phyloP scores from a whole-genome alignment of 2,888 invertebrate genomes.

The Artemia sinica region DNA sequence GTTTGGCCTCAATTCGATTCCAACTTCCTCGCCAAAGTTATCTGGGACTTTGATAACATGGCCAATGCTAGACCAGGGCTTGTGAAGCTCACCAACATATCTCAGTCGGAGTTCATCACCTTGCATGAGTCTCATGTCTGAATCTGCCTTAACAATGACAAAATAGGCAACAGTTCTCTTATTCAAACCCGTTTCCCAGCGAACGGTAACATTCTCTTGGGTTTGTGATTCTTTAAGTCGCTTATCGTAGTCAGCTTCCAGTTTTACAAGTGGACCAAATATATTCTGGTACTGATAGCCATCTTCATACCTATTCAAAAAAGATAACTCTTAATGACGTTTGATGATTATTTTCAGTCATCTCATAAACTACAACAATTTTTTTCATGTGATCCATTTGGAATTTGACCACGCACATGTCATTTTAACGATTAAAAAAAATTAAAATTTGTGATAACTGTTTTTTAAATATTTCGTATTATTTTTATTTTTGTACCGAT shows the following conservation, averaged over 20 bases:
- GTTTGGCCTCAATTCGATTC: conserved; percentile 81
- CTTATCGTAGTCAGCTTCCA: conserved; percentile 97
- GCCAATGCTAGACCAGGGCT: conserved; percentile 92
- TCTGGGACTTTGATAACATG: conserved; percentile 92
- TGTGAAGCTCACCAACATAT: conserved; percentile 78
- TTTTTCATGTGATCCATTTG: too few relatives aligned
- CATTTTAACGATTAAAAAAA: neutral
- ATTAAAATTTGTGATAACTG: conserved; percentile 18
- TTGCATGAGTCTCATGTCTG: conserved; percentile 97
- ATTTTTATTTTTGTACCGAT: too few relatives aligned
- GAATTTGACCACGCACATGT: neutral
- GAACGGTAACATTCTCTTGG: conserved; percentile 90
- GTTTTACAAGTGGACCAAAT: conserved; percentile 84
- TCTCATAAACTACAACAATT: too few relatives aligned
- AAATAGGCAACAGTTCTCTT: conserved; percentile 97
- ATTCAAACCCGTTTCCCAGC: conserved; percentile 96
- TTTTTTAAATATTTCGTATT: too few relatives aligned
- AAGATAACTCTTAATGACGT: neutral
- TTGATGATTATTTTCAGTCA: too few relatives aligned
- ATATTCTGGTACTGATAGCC: conserved; percentile 98
- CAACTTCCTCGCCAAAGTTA: conserved; percentile 94
- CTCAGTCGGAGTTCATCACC: conserved; percentile 88
- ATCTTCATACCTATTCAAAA: conserved; percentile 67
- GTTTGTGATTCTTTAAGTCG: conserved; percentile 93
- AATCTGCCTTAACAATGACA: conserved; percentile 87